Conservation (phyloP, 2,797 vertebrate species). For the Naso thynnoides region DNA sequence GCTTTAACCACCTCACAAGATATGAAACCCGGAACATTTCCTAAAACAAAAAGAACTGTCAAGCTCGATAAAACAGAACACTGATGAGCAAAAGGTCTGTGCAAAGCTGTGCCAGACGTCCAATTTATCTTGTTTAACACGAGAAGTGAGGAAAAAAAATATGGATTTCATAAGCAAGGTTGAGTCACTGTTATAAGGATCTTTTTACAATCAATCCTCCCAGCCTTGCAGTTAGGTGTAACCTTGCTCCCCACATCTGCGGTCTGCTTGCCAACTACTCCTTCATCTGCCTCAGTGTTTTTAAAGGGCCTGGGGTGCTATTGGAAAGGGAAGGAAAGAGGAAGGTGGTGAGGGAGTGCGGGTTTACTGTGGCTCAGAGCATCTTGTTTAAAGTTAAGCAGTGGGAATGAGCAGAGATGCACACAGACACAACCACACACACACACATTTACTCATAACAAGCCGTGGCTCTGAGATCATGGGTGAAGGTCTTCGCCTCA, state of each 20-base stretch:
- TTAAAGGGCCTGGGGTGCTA: conserved; percentile 67
- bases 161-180: conserved; percentile 74
- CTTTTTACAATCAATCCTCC: conserved; percentile 71
- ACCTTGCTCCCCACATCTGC: conserved; percentile 61
- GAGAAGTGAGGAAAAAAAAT: conserved; percentile 55
- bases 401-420: conserved; percentile 45
- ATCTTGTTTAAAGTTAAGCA: conserved; percentile 74
- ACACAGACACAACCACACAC: conserved; percentile 14
- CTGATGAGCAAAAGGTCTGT: conserved; percentile 54
- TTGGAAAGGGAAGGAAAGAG: conserved; percentile 45
- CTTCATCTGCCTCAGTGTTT: conserved; percentile 56
- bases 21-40: conserved; percentile 38
- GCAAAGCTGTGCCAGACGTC: conserved; percentile 54
- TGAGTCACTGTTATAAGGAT: conserved; percentile 65
- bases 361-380: conserved; percentile 64
- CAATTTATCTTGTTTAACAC: conserved; percentile 65
- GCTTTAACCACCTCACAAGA: conserved; percentile 14
- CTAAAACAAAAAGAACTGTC: conserved; percentile 15
- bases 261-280: conserved; percentile 67
- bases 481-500: conserved; percentile 68
- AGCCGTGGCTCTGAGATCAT: conserved; percentile 51
- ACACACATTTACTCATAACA: conserved; percentile 38
- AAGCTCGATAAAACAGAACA: conserved; percentile 59
- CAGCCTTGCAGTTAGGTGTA: conserved; percentile 57
- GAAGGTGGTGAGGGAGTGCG: conserved; percentile 43